These are phyloP conservation scores for Gavia stellata DNA, from an alignment of 2,113 vertebrate genomes.

Conservation along the genomic window DNA sequence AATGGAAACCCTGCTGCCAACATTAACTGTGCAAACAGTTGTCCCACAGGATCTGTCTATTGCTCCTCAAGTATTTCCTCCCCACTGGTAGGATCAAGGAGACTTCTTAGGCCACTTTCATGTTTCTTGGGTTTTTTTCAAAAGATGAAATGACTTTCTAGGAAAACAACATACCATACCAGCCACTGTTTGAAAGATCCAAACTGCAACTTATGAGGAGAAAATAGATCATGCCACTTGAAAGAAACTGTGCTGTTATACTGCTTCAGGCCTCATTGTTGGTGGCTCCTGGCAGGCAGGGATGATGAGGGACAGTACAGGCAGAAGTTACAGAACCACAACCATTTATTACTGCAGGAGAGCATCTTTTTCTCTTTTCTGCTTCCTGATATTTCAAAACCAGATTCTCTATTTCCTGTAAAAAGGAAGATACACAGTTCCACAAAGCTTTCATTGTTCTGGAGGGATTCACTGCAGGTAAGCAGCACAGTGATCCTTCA, in stretches of 20 bases:
- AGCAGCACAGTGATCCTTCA: neutral
- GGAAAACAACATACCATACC: neutral
- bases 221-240: neutral
- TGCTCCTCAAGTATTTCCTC: neutral
- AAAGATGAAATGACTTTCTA: neutral
- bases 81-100: neutral
- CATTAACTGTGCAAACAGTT: neutral
- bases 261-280: neutral
- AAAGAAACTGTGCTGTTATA: neutral
- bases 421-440: neutral
- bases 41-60: neutral
- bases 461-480: neutral
- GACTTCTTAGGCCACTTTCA: neutral
- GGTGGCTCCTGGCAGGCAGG: neutral
- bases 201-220: neutral
- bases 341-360: neutral
- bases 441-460: neutral
- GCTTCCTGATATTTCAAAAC: neutral
- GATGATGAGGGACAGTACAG: neutral
- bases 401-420: neutral
- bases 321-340: neutral
- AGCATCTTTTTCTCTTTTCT: neutral
- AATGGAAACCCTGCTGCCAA: neutral
- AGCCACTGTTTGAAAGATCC: neutral
- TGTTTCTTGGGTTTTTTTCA: neutral